Base-by-base conservation (phyloP, 2,888 invertebrate genomes). In the Rapana venosa region DNA sequence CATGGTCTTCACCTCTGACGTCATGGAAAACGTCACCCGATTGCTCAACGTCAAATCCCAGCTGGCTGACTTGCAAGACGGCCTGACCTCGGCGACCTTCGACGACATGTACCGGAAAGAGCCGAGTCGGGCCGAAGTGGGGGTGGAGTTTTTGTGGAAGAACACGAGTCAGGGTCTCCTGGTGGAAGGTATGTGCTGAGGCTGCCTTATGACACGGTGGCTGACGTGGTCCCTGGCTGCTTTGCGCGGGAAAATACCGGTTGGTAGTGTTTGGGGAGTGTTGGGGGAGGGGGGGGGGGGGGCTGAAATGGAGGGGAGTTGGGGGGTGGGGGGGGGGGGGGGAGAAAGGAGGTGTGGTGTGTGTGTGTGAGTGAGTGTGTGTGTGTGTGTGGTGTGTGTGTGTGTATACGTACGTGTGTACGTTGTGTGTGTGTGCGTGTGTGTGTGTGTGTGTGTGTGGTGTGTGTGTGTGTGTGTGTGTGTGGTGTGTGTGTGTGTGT, bases 101-200 rank as follows among this genome's bases (percentile, higher is more conserved):
- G 58, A 89, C 84, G 85, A 70, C 70, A 56, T 74, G 74, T 89
- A 74, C 83, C 85, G 74, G 74, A 47, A 36, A n/a, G 35, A 74
- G 85, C 89, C 89, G 84, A 70, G 56, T 26, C 26, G 56, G 17
- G 89, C 74, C 30, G 85, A 89, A 0, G 85, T 58, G 20, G 88
- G 84, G 66, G 84, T 89, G 74, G 66, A 89, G 85, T 85, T 89
- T n/a, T 30, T 74, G 70, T 56, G 83, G 89, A 70, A 30, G 36
- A 85, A 89, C 89, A 70, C 13, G 30, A 88, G 66, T 11, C 30
- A n/a, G 26, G 66, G 66, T 8, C 1, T 83, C 11, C 30, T 4
- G 26, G 74, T 89, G 74, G 56, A 84, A 0, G 89, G 89, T 89
- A 89, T 32, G 56, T 85, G 26, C 85, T 89, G 36, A 84, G 89